phyloP scores from a whole-genome alignment of 2,113 vertebrate species.

The Psilopsiagon aurifrons region DNA sequence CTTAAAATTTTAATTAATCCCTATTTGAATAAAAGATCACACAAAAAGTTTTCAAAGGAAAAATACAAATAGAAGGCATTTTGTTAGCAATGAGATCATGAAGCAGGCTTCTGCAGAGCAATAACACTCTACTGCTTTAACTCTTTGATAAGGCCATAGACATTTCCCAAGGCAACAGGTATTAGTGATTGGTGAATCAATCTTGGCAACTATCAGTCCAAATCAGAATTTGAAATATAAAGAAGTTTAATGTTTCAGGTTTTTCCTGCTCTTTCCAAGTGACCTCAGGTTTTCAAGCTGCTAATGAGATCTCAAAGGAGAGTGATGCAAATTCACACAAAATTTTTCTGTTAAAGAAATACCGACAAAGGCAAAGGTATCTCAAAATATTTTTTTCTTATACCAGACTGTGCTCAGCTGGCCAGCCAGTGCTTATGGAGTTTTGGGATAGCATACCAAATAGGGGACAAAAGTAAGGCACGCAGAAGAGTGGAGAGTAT shows the following conservation, averaged over 20 bases:
- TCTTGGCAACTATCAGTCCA: not conserved
- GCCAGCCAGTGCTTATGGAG: not conserved
- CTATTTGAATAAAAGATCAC: not conserved
- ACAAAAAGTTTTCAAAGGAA: not conserved
- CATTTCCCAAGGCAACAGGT: not conserved
- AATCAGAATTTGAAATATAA: not conserved
- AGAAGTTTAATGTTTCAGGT: not conserved
- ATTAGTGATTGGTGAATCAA: not conserved
- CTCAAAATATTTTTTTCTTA: not conserved
- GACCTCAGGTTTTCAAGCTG: not conserved
- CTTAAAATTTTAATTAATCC: not conserved
- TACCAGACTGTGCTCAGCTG: not conserved
- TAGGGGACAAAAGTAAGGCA: not conserved
- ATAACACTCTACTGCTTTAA: not conserved
- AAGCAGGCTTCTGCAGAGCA: not conserved
- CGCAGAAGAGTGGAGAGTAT: not conserved
- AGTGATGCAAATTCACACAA: not conserved
- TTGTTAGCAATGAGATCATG: not conserved
- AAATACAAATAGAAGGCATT: not conserved
- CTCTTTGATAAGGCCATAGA: not conserved
- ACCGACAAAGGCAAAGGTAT: not conserved
- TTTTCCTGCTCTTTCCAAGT: not conserved
- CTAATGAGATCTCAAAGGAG: not conserved
- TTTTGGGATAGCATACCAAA: not conserved
- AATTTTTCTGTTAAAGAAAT: not conserved